Percentiles rank a stretch among this genome's conserved stretches.
These are phyloP conservation scores for Reinhardtius hippoglossoides DNA, from an alignment of 2,113 vertebrate species.

Conservation along the genomic window DNA sequence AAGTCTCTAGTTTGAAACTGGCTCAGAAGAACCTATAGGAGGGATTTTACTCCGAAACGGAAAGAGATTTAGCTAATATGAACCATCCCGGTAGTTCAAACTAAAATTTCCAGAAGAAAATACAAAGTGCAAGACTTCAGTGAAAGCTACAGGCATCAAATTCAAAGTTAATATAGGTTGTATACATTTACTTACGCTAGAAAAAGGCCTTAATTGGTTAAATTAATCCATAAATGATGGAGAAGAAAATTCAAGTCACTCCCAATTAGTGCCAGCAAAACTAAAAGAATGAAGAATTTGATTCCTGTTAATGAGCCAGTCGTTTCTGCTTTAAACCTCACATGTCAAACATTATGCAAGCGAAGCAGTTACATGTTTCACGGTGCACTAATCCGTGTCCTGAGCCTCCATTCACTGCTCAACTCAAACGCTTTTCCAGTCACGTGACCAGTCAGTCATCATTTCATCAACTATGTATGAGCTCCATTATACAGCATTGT, in stretches of 20 bases:
- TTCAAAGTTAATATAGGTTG: background rate
- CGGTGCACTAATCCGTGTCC: background rate
- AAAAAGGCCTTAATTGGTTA: background rate
- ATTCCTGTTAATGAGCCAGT: background rate
- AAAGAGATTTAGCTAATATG: too few species aligned
- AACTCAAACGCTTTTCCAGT: conserved; percentile 16
- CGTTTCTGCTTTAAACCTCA: background rate
- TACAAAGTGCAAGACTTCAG: too few species aligned
- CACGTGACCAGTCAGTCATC: conserved; percentile 14
- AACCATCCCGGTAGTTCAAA: too few species aligned
- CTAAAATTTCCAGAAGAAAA: too few species aligned
- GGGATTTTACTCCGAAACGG: too few species aligned
- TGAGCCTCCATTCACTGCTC: background rate
- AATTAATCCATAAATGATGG: background rate
- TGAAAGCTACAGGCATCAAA: background rate
- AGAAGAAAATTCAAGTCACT: background rate
- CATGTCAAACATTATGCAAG: background rate
- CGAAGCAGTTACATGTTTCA: background rate
- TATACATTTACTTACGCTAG: background rate
- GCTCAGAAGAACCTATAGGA: too few species aligned
- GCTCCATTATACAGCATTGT: conserved; percentile 34
- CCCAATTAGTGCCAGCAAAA: too few species aligned
- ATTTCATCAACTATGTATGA: conserved; percentile 61
- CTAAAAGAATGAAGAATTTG: background rate
- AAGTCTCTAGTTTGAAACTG: too few species aligned